Base-by-base conservation (phyloP, 2,113 vertebrate genomes). In the Alaudala cheleensis region DNA sequence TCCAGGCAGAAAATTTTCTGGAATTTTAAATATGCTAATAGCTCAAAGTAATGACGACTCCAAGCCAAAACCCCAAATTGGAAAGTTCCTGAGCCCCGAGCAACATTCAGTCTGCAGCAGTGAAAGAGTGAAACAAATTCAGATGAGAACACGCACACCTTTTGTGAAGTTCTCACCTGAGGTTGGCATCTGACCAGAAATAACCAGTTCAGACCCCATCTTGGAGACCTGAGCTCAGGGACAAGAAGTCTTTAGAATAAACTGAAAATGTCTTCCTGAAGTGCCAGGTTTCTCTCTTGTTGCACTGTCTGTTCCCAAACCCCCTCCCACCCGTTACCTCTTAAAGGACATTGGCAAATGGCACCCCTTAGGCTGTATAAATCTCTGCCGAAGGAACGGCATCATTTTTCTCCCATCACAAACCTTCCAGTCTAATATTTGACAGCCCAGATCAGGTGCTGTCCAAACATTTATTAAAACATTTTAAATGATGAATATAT, bases 381-480 rank as follows among this genome's bases (percentile, higher is more conserved):
- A 97, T 98, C 97, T 97, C 97, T 93, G 96, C 97, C 95, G 96
- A 93, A 97, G 74, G 93, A 97, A 96, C 15, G 3, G 94, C 92
- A 40, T 97, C 96, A 97, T 97, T 98, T 97, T 98, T 97, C 96
- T 97, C 94, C 96, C 98, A 97, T 98, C 98, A 98, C 97, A 77
- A 97, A 95, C 95, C 97, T 98, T 96, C 92, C 95, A 98, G 96
- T 95, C 96, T 95, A 96, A 95, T 95, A 98, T 96, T 96, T 98
- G 98, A 98, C 98, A 98, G 97, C 95, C 96, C 95, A 72, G 96
- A 98, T 98, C 94, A 98, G 98, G 98, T 98, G 97, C 98, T 98
- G 98, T 98, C 98, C 98, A 98, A 98, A 98, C 98, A 98, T 98
- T 98, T 98, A 98, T 98, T 98, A 98, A 98, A 98, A 98, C 98